Evolutionary conservation across 2,888 invertebrate species (phyloP), one percentile per base, ranked within the genome.

Genomic region (Alviniconcha strummeri): DNA sequence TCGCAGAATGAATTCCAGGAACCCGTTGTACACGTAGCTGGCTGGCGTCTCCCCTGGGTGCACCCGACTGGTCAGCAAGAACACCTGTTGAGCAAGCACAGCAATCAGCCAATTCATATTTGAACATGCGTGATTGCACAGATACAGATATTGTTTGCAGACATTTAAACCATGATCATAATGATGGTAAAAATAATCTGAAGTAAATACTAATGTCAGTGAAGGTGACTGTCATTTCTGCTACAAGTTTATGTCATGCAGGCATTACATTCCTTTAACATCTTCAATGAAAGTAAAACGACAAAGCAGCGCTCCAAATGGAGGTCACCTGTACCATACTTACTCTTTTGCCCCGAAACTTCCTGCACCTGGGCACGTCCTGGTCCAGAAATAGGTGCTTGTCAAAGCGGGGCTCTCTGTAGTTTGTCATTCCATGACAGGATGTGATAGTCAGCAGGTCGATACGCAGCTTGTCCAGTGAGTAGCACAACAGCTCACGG

Each of bases 11-110:
- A 97, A 96, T 92, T 97, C 96, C 9, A 98, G 94, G 90, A 98
- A 96, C 0, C 98, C 98, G 93, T 97, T 97, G 93, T 98, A 96
- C 17, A 98, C 97, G 94, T 97, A 97, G 93, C 97, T 97, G 1
- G 97, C 97, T 1, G 97, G 98, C 0, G 97, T 97, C 94, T 98
- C 98, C 2, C 98, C 98, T 17, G 98, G 98, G 94, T 98, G 98
- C 81, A 98, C 98, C 85, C 98, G 95, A 6, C 97, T 97, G 85
- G 97, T 97, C 90, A 98, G 94, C 93, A 98, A 96, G 89, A 97
- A 96, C 8, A 97, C 95, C 95, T 97, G 86, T 11, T 85, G 85
- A 60, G 76, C 36, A 78, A 11, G 13, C 56, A 55, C 6, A 54
- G 55, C 13, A 55, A n/a, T 13, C n/a, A 77, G 17, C 5, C 17